Evolutionary conservation across 2,797 vertebrate genomes (phyloP).

Genomic region (Typhlichthys eigenmanni): DNA sequence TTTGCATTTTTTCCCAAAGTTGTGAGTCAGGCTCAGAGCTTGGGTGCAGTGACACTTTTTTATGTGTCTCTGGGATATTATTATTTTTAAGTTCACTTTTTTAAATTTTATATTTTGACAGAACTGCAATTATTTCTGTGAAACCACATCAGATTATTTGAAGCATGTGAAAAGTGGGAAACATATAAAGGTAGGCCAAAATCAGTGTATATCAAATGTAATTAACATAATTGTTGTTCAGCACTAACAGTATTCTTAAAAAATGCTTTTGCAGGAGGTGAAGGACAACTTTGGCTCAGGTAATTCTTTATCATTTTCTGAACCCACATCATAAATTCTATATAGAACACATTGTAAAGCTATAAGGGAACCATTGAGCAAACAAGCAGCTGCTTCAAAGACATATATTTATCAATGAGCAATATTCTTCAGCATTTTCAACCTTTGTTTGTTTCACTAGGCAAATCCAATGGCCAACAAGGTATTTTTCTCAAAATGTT

Average conservation of each 20-base stretch:
- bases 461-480: background rate
- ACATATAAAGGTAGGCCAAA: slow-evolving; percentile 28
- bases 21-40: too few relatives aligned
- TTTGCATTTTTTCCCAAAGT: too few relatives aligned
- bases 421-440: background rate
- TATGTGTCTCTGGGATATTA: too few relatives aligned
- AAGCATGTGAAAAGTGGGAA: fast-evolving
- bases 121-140: slow-evolving; percentile 18
- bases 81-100: background rate
- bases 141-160: fast-evolving
- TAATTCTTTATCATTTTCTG: background rate
- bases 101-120: slow-evolving; percentile 19
- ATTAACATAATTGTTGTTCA: background rate
- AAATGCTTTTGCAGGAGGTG: background rate
- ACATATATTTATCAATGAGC: background rate
- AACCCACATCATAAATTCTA: too few relatives aligned
- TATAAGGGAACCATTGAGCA: too few relatives aligned
- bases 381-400: too few relatives aligned
- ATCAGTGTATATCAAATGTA: background rate
- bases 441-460: background rate
- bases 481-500: slow-evolving; percentile 19
- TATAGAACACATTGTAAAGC: too few relatives aligned
- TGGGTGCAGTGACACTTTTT: too few relatives aligned
- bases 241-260: slow-evolving; percentile 2
- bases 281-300: slow-evolving; percentile 3